phyloP scores from a whole-genome alignment of 2,888 invertebrate genomes.

The Brachyptera putata region DNA sequence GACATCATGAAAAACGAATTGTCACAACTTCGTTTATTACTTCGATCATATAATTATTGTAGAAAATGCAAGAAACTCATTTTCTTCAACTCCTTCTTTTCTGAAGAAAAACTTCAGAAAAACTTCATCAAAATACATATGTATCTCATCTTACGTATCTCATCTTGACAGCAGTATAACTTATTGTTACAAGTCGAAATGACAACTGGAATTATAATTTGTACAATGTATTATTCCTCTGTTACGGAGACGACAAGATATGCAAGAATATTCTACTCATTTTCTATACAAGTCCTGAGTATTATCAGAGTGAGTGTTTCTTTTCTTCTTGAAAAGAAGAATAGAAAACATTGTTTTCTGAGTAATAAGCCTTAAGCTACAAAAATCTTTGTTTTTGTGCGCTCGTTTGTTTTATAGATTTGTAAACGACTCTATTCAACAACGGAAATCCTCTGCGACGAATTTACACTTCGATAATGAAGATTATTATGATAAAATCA shows the following conservation, averaged over 20 bases:
- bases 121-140: slow-evolving; percentile 12
- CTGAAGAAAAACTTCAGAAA: neutral
- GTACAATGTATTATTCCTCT: neutral
- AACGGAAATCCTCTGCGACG: no score
- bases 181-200: slow-evolving; percentile 13
- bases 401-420: no score
- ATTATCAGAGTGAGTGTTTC: neutral
- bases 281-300: neutral
- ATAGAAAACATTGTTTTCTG: neutral
- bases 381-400: slow-evolving; percentile 2
- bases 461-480: no score
- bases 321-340: neutral
- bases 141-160: no score
- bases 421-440: no score
- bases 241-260: neutral
- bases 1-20: no score
- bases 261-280: no score
- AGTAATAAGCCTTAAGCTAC: slow-evolving; percentile 6
- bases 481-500: no score
- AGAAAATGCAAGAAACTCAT: no score
- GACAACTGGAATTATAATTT: slow-evolving; percentile 2
- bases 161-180: neutral
- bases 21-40: no score
- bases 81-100: no score
- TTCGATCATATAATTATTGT: no score